Evolutionary conservation across 2,888 invertebrate genomes (phyloP), one percentile per base, ranked within the genome.

Genomic region (Tiliacea citrago): DNA sequence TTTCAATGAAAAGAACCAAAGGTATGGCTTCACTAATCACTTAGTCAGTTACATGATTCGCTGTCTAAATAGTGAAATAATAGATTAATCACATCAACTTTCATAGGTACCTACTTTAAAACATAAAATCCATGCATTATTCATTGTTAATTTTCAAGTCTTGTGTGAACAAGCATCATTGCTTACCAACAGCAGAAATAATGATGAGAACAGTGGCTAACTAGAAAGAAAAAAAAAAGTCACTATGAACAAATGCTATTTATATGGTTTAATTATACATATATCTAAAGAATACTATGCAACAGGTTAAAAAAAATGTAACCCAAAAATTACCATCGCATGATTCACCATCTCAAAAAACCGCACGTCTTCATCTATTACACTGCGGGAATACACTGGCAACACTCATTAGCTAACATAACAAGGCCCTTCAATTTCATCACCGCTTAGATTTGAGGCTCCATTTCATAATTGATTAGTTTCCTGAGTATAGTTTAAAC

Each of bases 391-490:
- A 80, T 68, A 72, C 49, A 62, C 66, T 75, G 65, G 53, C 63
- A 78, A 77, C 73, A 83, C 81, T 83, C 58, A 88, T 86, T 87
- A 84, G 78, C 75, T 81, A 81, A 73, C 68, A 82, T 69, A 83
- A 83, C 88, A 83, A 53, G 75, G 72, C 24, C 68, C 75, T 81
- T 84, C 80, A 77, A 81, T 84, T 75, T 84, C 82, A 79, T 80
- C 77, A 78, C 65, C 58, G 83, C 73, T 83, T 80, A 80, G 81
- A 87, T 88, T 83, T 81, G 75, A 79, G 79, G 84, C 85, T 81
- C 81, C 85, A 88, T 90, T 89, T 81, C 86, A 90, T 89, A 88
- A 90, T 91, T 91, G 90, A 92, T 92, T 92, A 90, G 88, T 89
- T 87, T 79, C 77, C 16, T 21, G 76, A 88, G 86, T 84, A 86